These are phyloP conservation scores for Lucilia sericata DNA, from an alignment of 1,140 invertebrate species.

Conservation along the genomic window DNA sequence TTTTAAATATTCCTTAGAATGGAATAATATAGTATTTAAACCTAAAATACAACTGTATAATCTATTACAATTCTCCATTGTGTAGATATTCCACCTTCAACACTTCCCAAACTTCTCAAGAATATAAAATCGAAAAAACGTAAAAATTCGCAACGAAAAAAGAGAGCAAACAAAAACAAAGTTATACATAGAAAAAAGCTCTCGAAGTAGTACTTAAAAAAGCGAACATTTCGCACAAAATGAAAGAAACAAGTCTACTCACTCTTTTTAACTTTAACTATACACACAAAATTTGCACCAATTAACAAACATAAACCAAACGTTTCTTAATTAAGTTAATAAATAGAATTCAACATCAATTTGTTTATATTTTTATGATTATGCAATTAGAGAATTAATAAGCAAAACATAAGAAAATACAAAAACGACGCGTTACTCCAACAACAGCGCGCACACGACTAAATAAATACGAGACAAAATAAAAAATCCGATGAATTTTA, in stretches of 20 bases:
- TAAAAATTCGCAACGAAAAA: slow-evolving; percentile 10
- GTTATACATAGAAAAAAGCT: slow-evolving; percentile 20
- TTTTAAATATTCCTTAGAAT: no score
- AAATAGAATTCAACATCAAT: not conserved
- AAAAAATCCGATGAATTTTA: not conserved
- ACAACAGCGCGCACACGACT: slow-evolving; percentile 33
- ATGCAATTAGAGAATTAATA: slow-evolving; percentile 34
- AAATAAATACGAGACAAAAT: not conserved
- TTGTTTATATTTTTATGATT: slow-evolving; percentile 37
- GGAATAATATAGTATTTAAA: no score
- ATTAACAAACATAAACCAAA: not conserved
- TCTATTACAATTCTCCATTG: slow-evolving; percentile 10
- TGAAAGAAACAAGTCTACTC: not conserved
- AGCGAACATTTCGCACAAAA: not conserved
- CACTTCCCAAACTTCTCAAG: not conserved
- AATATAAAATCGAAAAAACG: not conserved
- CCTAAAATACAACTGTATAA: not conserved
- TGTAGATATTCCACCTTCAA: not conserved
- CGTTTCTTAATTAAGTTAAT: not conserved
- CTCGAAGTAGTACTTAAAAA: not conserved
- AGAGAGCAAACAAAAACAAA: slow-evolving; percentile 34
- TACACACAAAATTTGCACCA: slow-evolving; percentile 12
- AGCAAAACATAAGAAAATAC: slow-evolving; percentile 38
- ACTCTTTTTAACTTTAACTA: slow-evolving; percentile 15
- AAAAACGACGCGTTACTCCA: slow-evolving; percentile 30